phyloP scores from a whole-genome alignment of 2,797 vertebrate genomes.

The Morus bassanus region DNA sequence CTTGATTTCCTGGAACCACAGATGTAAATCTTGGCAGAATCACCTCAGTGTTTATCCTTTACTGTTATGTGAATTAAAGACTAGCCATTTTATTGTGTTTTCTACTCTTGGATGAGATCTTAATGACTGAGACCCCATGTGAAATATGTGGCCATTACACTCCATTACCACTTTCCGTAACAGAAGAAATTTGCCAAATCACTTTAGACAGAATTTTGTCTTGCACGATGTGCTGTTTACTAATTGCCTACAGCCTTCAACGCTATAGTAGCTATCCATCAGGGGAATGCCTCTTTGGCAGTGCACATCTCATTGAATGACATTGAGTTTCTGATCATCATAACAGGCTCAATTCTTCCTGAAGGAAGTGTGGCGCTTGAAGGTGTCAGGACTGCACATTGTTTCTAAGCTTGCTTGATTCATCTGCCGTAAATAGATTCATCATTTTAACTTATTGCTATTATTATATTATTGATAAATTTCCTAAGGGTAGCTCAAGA shows the following conservation, averaged over 20 bases:
- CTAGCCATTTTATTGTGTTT: conserved; percentile 28
- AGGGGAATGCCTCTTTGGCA: neutral
- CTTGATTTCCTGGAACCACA: conserved; percentile 54
- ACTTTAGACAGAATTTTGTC: neutral
- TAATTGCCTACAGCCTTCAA: neutral
- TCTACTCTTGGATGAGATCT: conserved; percentile 9
- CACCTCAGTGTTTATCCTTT: conserved; percentile 39
- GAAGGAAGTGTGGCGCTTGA: neutral
- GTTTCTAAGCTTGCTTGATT: neutral
- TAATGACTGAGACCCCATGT: conserved; percentile 31
- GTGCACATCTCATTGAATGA: neutral
- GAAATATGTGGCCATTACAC: conserved; percentile 48
- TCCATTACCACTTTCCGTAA: conserved; percentile 27
- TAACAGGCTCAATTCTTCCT: neutral
- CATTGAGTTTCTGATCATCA: neutral
- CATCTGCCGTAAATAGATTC: neutral
- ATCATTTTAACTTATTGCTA: neutral
- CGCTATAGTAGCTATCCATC: neutral
- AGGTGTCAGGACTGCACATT: neutral
- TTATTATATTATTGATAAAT: neutral
- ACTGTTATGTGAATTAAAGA: conserved; percentile 19
- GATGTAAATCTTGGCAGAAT: conserved; percentile 38
- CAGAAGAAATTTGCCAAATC: conserved; percentile 27
- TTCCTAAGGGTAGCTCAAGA: neutral
- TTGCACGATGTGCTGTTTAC: neutral